Evolutionary conservation across 2,888 invertebrate genomes (phyloP), one percentile per base, ranked within the genome.

Genomic region (Ormyrus pomaceus): DNA sequence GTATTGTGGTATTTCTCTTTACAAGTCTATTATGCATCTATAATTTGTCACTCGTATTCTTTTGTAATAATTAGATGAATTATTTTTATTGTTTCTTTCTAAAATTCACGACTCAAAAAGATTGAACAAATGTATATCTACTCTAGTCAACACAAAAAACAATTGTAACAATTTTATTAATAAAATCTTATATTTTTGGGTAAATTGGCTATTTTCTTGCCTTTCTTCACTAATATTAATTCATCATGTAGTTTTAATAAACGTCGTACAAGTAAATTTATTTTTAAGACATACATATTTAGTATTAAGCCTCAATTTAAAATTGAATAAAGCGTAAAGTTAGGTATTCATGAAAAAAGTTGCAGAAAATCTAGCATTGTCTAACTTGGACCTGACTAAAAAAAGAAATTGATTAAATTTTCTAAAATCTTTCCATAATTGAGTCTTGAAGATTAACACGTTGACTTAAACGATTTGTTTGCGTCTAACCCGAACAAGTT

Each of bases 71-170:
- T 65, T 69, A 48, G 7, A 55, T 5, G 11, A 19, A 45, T 56
- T 9, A 11, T 61, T 53, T 70, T 13, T 51, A 51, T 45, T 58
- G 68, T 55, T 59, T 34, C n/a, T 75, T 65, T 45, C 9, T 55
- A 19, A 70, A 51, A 71, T 80, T 71, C 65, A 76, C 58, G 76
- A 80, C 65, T 80, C 69, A 80, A 76, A 76, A 65, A 53, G 45
- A 51, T 56, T 56, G 11, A 51, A 71, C 11, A 70, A 66, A 48
- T 61, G 51, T 71, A 62, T 71, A 79, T 56, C 11, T 62, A 72
- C 55, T 59, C 45, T 55, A 51, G 4, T 50, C 62, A 66, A 79
- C 58, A 68, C 59, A 51, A 78, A 55, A 34, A 65, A 77, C 69
- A 77, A 55, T 56, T 78, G 78, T 79, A 75, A 64, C 0, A 56